Evolutionary conservation across 1,140 invertebrate genomes (phyloP).

Genomic region (Cydia strobilella): DNA sequence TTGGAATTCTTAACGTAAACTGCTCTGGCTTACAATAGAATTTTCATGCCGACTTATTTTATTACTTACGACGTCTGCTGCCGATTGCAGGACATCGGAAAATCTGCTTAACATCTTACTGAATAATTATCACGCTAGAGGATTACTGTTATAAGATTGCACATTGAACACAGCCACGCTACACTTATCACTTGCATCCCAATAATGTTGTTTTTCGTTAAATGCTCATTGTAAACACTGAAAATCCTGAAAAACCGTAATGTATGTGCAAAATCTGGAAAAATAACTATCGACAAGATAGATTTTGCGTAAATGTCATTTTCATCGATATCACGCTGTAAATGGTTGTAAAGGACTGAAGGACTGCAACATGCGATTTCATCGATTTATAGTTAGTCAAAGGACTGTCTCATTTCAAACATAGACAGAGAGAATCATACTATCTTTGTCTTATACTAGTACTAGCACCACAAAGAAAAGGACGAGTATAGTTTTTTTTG

Average conservation of each 20-base stretch:
- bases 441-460: too few species aligned
- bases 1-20: conserved; percentile 16
- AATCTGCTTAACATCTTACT: conserved; percentile 75
- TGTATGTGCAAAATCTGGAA: neutral
- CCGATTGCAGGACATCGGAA: conserved; percentile 75
- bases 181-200: conserved; percentile 2
- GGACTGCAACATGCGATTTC: neutral
- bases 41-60: neutral
- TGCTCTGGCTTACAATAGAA: neutral
- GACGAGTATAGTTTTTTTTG: too few species aligned
- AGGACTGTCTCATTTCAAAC: too few species aligned
- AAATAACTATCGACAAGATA: conserved; percentile 27
- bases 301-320: conserved; percentile 28
- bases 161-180: conserved; percentile 8
- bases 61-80: conserved; percentile 76
- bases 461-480: too few species aligned
- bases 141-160: neutral
- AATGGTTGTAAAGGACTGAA: too few species aligned
- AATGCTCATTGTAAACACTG: conserved; percentile 30
- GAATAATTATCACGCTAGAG: neutral
- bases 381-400: too few species aligned
- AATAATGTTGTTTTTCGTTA: neutral
- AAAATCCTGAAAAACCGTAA: conserved; percentile 17
- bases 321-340: conserved; percentile 3
- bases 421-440: too few species aligned